These are phyloP conservation scores for Galerucella pusilla DNA, from an alignment of 2,888 invertebrate genomes.

Conservation along the genomic window DNA sequence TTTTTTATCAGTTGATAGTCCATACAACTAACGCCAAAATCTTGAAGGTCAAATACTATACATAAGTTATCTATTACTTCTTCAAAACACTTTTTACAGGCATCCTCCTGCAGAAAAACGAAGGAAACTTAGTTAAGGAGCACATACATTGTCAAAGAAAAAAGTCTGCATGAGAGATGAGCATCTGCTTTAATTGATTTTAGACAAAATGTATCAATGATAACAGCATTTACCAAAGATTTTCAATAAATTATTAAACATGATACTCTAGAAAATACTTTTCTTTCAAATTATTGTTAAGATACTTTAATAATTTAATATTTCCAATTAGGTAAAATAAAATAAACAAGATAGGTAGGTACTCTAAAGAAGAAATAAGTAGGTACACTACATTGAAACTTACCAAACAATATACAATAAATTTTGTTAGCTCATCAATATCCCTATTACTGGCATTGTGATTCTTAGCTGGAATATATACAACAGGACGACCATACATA, in stretches of 20 bases:
- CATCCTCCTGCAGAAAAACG: constrained; percentile 72
- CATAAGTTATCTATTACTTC: constrained; percentile 83
- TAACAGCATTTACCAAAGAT: too few relatives aligned
- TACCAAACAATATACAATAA: constrained; percentile 81
- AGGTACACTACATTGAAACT: constrained; percentile 52
- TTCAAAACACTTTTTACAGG: constrained; percentile 81
- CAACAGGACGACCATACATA: constrained; percentile 77
- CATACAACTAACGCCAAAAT: constrained; percentile 81
- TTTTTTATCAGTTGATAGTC: constrained; percentile 85
- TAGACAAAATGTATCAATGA: too few relatives aligned
- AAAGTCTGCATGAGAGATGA: too few relatives aligned
- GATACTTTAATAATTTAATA: too few relatives aligned
- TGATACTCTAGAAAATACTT: too few relatives aligned
- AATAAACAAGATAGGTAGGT: too few relatives aligned
- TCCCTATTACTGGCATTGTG: constrained; percentile 78
- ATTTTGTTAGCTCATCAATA: constrained; percentile 81
- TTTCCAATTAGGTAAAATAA: too few relatives aligned
- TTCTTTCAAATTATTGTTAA: too few relatives aligned
- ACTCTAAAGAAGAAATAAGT: neutral
- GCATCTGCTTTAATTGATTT: too few relatives aligned
- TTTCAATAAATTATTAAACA: too few relatives aligned
- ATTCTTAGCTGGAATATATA: constrained; percentile 83
- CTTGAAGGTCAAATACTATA: constrained; percentile 81
- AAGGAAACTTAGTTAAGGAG: constrained; percentile 9
- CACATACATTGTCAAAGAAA: neutral